phyloP scores from a whole-genome alignment of 2,113 vertebrate species.

The Chamaea fasciata region DNA sequence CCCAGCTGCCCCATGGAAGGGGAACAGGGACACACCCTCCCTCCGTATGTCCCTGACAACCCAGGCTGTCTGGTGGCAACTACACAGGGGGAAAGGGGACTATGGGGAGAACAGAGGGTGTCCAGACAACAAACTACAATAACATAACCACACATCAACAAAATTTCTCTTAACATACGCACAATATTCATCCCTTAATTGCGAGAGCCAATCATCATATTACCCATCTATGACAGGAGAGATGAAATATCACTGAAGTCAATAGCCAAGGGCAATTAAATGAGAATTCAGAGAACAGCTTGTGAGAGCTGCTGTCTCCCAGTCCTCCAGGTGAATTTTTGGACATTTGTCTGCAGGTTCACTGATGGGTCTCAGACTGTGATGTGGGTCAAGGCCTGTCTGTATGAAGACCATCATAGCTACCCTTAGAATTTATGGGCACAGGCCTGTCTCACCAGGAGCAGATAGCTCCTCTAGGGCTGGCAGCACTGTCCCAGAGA shows the following conservation, averaged over 20 bases:
- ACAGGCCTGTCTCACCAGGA: background rate
- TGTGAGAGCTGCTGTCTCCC: background rate
- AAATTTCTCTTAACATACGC: background rate
- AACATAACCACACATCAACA: background rate
- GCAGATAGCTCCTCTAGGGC: background rate
- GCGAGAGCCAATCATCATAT: background rate
- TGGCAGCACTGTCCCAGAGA: background rate
- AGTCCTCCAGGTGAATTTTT: background rate
- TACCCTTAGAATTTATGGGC: rapidly evolving
- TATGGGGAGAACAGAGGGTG: background rate
- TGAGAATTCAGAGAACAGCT: background rate
- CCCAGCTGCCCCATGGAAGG: background rate
- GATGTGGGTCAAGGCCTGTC: background rate
- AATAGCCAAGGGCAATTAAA: background rate
- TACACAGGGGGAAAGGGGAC: background rate
- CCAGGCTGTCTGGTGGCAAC: background rate
- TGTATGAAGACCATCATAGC: background rate
- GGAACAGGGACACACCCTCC: background rate
- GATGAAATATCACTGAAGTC: background rate
- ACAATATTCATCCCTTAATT: background rate
- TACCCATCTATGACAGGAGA: background rate
- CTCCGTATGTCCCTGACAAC: background rate
- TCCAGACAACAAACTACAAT: background rate
- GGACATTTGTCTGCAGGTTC: background rate
- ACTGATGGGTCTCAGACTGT: background rate